These are phyloP conservation scores for Ruditapes philippinarum DNA, from an alignment of 1,140 invertebrate species.

Conservation along the genomic window DNA sequence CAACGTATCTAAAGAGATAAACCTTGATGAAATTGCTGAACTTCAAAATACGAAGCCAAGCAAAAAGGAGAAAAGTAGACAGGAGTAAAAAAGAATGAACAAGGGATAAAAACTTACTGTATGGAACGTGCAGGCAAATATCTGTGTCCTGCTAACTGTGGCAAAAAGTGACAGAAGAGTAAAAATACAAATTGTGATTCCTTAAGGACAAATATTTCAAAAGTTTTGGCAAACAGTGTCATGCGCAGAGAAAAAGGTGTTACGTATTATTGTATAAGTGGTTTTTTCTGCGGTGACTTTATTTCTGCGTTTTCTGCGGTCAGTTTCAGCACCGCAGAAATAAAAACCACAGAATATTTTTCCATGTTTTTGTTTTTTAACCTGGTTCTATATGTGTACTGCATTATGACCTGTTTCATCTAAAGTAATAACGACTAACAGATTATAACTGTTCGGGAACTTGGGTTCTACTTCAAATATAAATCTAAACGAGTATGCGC, in stretches of 20 bases:
- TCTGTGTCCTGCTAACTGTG: conserved; percentile 5
- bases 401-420: too few species aligned
- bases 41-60: background rate
- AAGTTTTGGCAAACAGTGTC: conserved; percentile 20
- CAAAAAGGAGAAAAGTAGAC: background rate
- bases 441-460: too few species aligned
- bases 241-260: conserved; percentile 8
- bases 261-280: too few species aligned
- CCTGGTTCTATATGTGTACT: too few species aligned
- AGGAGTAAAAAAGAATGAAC: background rate
- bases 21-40: background rate
- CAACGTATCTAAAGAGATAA: background rate
- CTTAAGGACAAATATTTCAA: background rate
- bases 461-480: too few species aligned
- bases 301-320: too few species aligned
- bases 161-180: background rate
- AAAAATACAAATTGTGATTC: background rate
- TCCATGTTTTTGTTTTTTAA: too few species aligned
- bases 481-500: too few species aligned
- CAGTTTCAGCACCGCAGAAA: too few species aligned
- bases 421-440: too few species aligned
- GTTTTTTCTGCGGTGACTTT: too few species aligned
- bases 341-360: too few species aligned
- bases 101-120: background rate
- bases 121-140: background rate